These are phyloP conservation scores for Metalampra italica DNA, from an alignment of 2,888 invertebrate genomes.

Conservation along the genomic window DNA sequence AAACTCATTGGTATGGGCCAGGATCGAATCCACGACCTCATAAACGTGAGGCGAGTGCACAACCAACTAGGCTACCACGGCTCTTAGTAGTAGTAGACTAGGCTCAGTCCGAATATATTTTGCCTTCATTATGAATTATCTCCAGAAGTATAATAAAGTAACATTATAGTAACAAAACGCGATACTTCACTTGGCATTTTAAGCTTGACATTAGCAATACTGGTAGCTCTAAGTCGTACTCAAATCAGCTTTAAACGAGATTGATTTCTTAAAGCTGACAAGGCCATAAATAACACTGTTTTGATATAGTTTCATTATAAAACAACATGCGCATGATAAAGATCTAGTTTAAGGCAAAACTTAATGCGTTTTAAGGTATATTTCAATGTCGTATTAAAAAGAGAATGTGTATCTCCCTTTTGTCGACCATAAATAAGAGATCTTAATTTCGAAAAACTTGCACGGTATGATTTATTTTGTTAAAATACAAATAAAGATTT, in stretches of 20 bases:
- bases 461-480: slow-evolving; percentile 31
- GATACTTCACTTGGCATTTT: too few relatives aligned
- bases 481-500: slow-evolving; percentile 1
- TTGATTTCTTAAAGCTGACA: slow-evolving; percentile 15
- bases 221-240: neutral
- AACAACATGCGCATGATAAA: neutral
- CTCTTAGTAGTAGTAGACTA: too few relatives aligned
- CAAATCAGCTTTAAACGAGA: slow-evolving; percentile 14
- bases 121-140: too few relatives aligned
- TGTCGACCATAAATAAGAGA: slow-evolving; percentile 24
- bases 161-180: too few relatives aligned
- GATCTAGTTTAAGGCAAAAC: slow-evolving; percentile 14
- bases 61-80: too few relatives aligned
- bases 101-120: too few relatives aligned
- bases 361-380: slow-evolving; percentile 22
- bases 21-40: too few relatives aligned
- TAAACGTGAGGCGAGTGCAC: too few relatives aligned
- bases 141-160: too few relatives aligned
- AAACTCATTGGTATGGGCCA: too few relatives aligned
- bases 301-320: neutral
- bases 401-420: slow-evolving; percentile 22
- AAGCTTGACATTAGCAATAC: too few relatives aligned
- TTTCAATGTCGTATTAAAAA: slow-evolving; percentile 27
- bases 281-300: neutral
- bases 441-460: slow-evolving; percentile 30